phyloP scores from a whole-genome alignment of 2,113 vertebrate species.

The Sula dactylatra region DNA sequence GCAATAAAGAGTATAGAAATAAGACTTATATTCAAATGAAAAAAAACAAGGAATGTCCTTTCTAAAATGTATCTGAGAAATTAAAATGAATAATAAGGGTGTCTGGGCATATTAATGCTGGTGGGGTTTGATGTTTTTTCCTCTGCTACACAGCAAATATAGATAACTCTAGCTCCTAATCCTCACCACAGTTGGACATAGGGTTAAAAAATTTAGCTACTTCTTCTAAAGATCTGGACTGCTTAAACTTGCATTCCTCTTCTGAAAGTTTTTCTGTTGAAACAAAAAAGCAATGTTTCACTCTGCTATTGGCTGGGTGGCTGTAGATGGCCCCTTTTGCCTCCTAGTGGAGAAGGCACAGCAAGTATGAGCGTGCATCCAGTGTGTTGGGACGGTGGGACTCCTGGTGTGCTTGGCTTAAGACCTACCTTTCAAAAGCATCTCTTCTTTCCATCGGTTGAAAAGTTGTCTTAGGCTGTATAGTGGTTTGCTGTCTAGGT shows the following conservation, averaged over 20 bases:
- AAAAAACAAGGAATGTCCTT: not conserved
- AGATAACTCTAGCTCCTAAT: not conserved
- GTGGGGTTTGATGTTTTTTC: not conserved
- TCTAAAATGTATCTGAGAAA: not conserved
- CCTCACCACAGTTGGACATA: not conserved
- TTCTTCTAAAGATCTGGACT: not conserved
- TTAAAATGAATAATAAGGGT: not conserved
- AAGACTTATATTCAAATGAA: not conserved
- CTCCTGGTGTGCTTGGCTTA: not conserved
- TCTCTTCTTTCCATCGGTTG: not conserved
- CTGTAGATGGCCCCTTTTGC: not conserved
- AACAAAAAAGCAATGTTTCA: not conserved
- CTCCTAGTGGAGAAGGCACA: not conserved
- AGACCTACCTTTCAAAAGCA: not conserved
- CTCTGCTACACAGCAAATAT: not conserved
- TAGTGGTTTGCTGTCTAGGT: not conserved
- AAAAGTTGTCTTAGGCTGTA: not conserved
- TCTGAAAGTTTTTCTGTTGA: not conserved
- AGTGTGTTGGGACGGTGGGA: not conserved
- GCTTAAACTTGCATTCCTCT: not conserved
- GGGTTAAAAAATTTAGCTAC: not conserved
- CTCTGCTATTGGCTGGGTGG: not conserved
- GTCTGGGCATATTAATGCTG: not conserved
- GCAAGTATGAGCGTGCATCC: fast-evolving
- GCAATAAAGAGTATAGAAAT: not conserved